A percentile compares a stretch with the other conserved stretches of the same genome.
These are phyloP conservation scores for Elymnias hypermnestra DNA, from an alignment of 1,140 invertebrate species.

Conservation along the genomic window DNA sequence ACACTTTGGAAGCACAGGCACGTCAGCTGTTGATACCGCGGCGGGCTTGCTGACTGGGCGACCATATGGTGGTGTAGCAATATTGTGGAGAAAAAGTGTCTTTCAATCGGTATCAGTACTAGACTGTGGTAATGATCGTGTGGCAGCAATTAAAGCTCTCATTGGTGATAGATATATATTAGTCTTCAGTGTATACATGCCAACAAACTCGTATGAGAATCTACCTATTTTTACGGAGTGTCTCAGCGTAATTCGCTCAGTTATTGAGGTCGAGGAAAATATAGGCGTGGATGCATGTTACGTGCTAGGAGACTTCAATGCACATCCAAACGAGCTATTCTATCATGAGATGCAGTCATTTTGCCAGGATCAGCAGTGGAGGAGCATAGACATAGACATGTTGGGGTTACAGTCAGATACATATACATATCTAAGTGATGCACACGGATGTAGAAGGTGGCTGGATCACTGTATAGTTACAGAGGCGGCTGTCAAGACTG, in stretches of 20 bases:
- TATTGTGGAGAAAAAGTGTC: conserved; percentile 6
- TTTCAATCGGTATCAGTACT: conserved; percentile 12
- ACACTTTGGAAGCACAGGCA: no score
- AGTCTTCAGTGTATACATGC: conserved; percentile 17
- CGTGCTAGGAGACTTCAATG: conserved; percentile 7
- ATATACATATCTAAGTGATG: not conserved
- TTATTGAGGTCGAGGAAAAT: conserved; percentile 2
- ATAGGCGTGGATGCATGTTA: not conserved
- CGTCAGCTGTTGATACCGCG: no score
- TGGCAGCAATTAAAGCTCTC: conserved; percentile 8
- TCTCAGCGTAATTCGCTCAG: conserved; percentile 6
- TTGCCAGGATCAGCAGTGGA: conserved; percentile 7
- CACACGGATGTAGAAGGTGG: not conserved
- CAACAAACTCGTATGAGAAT: conserved; percentile 13
- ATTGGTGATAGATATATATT: not conserved
- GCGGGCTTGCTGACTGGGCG: no score
- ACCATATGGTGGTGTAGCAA: no score
- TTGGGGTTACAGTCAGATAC: conserved; percentile 8
- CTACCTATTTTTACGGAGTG: conserved; percentile 12
- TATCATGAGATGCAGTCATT: conserved; percentile 10
- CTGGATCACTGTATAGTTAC: conserved; percentile 11
- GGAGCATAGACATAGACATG: conserved; percentile 7
- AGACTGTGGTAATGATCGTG: conserved; percentile 7
- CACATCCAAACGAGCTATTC: conserved; percentile 13
- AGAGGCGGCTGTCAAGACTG: not conserved